These are phyloP conservation scores for Andrena flavipes DNA, from an alignment of 2,888 invertebrate genomes.

Conservation along the genomic window DNA sequence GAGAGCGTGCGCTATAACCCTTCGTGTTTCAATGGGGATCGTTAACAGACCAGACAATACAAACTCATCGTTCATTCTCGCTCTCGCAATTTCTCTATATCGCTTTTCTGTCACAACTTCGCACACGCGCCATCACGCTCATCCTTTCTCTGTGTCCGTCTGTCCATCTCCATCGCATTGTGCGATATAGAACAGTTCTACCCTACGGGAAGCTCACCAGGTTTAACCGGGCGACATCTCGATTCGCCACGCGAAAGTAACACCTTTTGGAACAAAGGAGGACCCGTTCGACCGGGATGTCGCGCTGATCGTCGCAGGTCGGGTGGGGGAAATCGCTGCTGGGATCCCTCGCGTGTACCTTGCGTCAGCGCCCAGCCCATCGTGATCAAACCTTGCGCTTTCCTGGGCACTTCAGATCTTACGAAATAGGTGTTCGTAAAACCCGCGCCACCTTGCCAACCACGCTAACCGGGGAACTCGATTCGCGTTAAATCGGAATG, in stretches of 20 bases:
- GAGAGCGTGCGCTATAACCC: background rate
- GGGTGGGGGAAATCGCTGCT: background rate
- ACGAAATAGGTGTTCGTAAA: background rate
- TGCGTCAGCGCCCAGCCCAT: background rate
- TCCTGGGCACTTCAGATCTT: background rate
- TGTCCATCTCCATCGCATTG: slow-evolving; percentile 72
- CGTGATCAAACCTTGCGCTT: background rate
- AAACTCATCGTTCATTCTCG: slow-evolving; percentile 20
- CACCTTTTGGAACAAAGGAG: background rate
- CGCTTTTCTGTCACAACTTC: slow-evolving; percentile 8
- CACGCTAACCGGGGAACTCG: background rate
- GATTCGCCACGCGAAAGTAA: slow-evolving; percentile 8
- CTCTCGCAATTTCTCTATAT: background rate
- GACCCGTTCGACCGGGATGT: background rate
- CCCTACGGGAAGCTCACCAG: background rate
- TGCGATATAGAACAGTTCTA: slow-evolving; percentile 38
- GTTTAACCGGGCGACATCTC: slow-evolving; percentile 3
- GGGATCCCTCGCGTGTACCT: background rate
- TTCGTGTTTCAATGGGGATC: slow-evolving; percentile 22
- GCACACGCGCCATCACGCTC: slow-evolving; percentile 36
- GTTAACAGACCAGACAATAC: slow-evolving; percentile 34
- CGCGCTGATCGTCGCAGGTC: background rate
- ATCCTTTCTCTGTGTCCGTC: slow-evolving; percentile 73
- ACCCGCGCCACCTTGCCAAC: background rate
- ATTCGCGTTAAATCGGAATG: background rate